Base-by-base conservation (phyloP, 2,113 vertebrate genomes). In the Scalopus aquaticus region DNA sequence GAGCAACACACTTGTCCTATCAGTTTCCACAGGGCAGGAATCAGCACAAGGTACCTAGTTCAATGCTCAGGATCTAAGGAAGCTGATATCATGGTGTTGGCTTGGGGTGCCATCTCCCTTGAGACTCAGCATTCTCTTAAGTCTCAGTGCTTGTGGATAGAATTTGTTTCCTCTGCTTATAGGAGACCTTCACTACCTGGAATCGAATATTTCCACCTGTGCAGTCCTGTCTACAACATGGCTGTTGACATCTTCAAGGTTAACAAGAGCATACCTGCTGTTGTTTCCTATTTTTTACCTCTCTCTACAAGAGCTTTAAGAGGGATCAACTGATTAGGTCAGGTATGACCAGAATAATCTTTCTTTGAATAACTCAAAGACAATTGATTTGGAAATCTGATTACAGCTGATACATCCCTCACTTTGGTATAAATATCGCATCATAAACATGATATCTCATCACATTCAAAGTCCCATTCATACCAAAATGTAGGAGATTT, bases 401-500 rank as follows among this genome's bases (percentile, higher is more conserved):
- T 28, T 30, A 56, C 3, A 80, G 20, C 20, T 79, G 4, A 73
- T 90, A 74, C 37, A n/a, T 7, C 28, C 5, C 70, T 51, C n/a
- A 17, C 5, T 84, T 44, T 88, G 37, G n/a, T 35, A 20, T 70
- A 44, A 74, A 9, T 6, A 78, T 24, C 17, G 8, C 72, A 6
- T 44, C 20, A 46, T 9, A 15, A 4, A 0, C 20, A 10, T 8
- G n/a, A 39, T 10, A 42, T 0, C 6, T 9, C 9, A 88, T 35
- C 35, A 86, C 37, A 24, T 42, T 54, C 35, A 83, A 5, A 67
- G 28, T 4, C 22, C 26, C 3, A 28, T 5, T 1, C 9, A 26
- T 2, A 37, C 4, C 11, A 4, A 67, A 64, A 28, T 35, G 65
- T 6, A 62, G 1, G 58, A 3, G 4, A 87, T 73, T 78, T 32